Evolutionary conservation across 2,888 invertebrate genomes (phyloP).

Genomic region (Apamea crenata): DNA sequence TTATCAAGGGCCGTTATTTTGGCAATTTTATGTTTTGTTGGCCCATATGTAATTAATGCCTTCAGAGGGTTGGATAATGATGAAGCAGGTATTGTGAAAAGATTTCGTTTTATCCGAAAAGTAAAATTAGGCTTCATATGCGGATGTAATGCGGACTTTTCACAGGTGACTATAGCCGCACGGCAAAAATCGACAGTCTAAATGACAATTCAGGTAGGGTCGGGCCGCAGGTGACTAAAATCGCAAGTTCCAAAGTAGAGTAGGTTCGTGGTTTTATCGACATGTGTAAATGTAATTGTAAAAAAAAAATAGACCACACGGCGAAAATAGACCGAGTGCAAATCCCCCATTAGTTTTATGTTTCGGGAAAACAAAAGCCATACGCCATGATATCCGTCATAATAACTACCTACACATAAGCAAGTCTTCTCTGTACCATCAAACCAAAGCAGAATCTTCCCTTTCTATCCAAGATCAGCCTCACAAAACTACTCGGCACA

Average conservation of each 20-base stretch:
- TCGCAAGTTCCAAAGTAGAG: too few relatives aligned
- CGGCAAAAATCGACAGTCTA: too few relatives aligned
- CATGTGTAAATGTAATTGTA: too few relatives aligned
- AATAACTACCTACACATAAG: neutral
- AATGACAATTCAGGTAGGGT: too few relatives aligned
- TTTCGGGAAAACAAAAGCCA: neutral
- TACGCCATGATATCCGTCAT: neutral
- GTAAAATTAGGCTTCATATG: neutral
- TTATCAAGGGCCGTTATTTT: neutral
- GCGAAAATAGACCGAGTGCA: too few relatives aligned
- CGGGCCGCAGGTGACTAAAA: too few relatives aligned
- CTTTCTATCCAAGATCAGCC: conserved; percentile 7
- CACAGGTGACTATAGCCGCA: too few relatives aligned
- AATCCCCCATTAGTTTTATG: neutral
- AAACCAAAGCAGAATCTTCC: conserved; percentile 5
- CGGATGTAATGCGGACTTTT: too few relatives aligned
- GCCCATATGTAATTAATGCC: neutral
- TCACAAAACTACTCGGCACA: conserved; percentile 43
- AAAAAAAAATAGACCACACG: too few relatives aligned
- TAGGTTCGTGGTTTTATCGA: too few relatives aligned
- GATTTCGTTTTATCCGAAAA: neutral
- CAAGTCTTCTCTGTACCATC: neutral
- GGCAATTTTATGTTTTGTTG: neutral
- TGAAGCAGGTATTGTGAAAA: too few relatives aligned
- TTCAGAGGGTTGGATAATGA: neutral